Conservation (phyloP, 2,113 vertebrate genomes). For the Mustela lutreola region DNA sequence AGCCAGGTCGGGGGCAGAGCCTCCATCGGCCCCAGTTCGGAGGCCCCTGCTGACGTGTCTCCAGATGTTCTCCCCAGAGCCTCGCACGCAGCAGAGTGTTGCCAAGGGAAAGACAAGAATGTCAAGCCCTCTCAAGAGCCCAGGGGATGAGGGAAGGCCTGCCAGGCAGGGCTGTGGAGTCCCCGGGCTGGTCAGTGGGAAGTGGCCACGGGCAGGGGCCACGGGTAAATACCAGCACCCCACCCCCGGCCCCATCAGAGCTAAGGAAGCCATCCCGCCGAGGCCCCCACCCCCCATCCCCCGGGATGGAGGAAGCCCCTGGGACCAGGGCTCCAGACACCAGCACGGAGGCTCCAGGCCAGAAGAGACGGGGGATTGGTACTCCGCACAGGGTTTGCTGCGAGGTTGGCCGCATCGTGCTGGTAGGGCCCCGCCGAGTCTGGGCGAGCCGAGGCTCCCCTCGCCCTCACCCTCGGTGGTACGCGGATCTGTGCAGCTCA, state of each 20-base stretch:
- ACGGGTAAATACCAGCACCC: fast-evolving
- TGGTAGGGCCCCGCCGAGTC: not conserved
- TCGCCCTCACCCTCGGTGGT: no score
- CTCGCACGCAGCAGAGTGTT: not conserved
- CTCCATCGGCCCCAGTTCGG: not conserved
- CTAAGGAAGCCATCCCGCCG: no score
- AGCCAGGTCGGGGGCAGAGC: not conserved
- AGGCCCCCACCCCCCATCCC: not conserved
- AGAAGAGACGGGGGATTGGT: not conserved
- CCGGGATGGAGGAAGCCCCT: no score
- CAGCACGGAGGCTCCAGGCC: not conserved
- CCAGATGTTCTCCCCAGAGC: not conserved
- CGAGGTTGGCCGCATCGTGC: fast-evolving
- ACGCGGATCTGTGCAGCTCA: not conserved
- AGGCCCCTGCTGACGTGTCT: not conserved
- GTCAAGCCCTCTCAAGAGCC: not conserved
- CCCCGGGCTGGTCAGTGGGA: fast-evolving
- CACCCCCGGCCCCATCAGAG: not conserved
- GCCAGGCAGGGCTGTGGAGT: not conserved
- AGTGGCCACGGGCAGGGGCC: fast-evolving
- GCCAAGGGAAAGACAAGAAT: not conserved
- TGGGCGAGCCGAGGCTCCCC: not conserved
- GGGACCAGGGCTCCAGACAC: not conserved
- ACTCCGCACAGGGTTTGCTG: fast-evolving
- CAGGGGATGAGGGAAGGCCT: not conserved